Base-by-base conservation (phyloP, 2,797 vertebrate species). In the Labeo calbasu region DNA sequence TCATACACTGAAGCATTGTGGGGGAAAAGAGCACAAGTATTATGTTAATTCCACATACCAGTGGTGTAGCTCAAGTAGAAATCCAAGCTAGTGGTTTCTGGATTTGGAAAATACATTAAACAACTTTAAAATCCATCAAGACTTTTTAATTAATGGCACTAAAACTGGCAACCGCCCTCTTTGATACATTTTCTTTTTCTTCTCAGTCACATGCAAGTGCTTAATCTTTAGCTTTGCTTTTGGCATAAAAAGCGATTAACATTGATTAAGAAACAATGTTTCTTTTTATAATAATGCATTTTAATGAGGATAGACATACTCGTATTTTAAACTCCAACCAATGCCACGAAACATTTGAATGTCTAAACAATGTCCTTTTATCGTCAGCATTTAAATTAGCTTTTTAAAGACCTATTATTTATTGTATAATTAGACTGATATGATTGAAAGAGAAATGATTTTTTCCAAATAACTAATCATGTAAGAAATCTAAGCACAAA, bases 1-100 rank as follows among this genome's bases (percentile, higher is more conserved):
- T 61, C n/a, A 13, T 25, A 25, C 23, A 57, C 77, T 66, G 25
- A 48, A 71, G 12, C 25, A 43, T 21, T 77, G 65, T 55, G 36
- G 23, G 8, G 14, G 25, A 10, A 48, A 69, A 15, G n/a, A 48
- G 32, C 23, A 40, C 10, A 66, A 72, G n/a, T 50, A 25, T 43
- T 75, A 79, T 48, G 40, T 81, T 48, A 69, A 50, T 86, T 79
- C 25, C 77, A 76, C 71, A 77, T 10, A 83, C 5, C 73, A 13
- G 4, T n/a, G 57, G 5, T 78, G 12, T 21, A 61, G 23, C n/a
- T 46, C n/a, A 84, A 43, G 19, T 71, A 82, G 9, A 72, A 77
- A 73, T 82, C 68, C 59, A 79, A 78, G 57, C 25, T 51, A 59
- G 81, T 51, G 2, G 59, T 79, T 75, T 68, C 63, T 77, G 69